Percentiles rank a stretch among this genome's conserved stretches.
These are phyloP conservation scores for Chionodraco myersi DNA, from an alignment of 2,113 vertebrate genomes.

Conservation along the genomic window DNA sequence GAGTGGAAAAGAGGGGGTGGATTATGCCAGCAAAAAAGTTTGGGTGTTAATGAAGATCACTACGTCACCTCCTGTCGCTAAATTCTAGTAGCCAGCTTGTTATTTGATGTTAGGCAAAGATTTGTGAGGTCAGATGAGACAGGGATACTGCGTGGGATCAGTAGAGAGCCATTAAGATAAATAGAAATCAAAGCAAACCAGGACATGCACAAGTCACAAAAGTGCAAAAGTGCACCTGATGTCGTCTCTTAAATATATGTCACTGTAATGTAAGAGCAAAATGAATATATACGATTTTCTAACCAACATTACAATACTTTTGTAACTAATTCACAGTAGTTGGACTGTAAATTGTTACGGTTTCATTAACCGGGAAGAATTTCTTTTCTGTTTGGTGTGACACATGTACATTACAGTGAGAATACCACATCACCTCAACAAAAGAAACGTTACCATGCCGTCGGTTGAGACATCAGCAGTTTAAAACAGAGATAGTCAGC, in stretches of 20 bases:
- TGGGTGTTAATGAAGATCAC: conserved; percentile 59
- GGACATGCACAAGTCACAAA: conserved; percentile 57
- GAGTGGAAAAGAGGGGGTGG: conserved; percentile 77
- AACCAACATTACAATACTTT: neutral
- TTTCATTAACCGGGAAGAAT: neutral
- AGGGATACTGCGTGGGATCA: conserved; percentile 20
- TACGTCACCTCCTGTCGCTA: conserved; percentile 41
- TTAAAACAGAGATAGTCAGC: conserved; percentile 49
- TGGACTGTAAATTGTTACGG: neutral
- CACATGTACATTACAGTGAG: conserved; percentile 10
- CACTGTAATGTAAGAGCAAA: neutral
- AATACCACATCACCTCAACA: conserved; percentile 2
- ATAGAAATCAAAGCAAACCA: conserved; percentile 46
- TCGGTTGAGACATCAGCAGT: conserved; percentile 53
- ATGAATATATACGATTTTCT: conserved; percentile 1
- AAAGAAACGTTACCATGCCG: neutral
- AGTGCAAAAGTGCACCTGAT: conserved; percentile 19
- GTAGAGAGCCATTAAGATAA: conserved; percentile 19
- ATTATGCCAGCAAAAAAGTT: conserved; percentile 52
- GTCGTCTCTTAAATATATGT: neutral
- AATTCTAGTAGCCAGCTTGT: conserved; percentile 37
- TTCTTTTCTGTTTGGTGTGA: neutral
- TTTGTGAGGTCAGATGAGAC: conserved; percentile 27
- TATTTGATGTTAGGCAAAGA: conserved; percentile 28
- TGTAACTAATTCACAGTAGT: neutral